These are phyloP conservation scores for Excalfactoria chinensis DNA, from an alignment of 2,113 vertebrate genomes.

Conservation along the genomic window DNA sequence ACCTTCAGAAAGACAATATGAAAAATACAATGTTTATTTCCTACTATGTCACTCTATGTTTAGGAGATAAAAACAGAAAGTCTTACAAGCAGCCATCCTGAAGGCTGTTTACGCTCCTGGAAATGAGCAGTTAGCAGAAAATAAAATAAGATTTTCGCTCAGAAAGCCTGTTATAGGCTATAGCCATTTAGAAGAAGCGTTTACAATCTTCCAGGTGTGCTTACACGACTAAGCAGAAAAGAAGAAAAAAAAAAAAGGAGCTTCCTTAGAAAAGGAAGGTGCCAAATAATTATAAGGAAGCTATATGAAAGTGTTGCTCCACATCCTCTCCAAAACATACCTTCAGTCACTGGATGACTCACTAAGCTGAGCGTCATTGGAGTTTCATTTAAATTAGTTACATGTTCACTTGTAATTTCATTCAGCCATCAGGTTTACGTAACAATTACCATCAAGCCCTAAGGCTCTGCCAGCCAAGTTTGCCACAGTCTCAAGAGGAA, in stretches of 20 bases:
- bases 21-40: neutral
- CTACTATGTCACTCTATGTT: neutral
- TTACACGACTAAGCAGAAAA: neutral
- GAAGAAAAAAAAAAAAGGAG: neutral
- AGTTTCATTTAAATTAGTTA: neutral
- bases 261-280: neutral
- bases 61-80: neutral
- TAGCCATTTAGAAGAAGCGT: neutral
- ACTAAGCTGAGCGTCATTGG: neutral
- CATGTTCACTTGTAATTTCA: neutral
- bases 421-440: neutral
- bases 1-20: neutral
- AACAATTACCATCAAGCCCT: neutral
- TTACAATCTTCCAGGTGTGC: neutral
- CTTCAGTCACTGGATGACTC: neutral
- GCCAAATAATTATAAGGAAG: neutral
- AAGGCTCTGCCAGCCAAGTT: neutral
- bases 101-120: neutral
- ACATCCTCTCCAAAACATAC: neutral
- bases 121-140: neutral
- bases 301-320: neutral
- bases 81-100: neutral
- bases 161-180: neutral
- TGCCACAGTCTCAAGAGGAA: neutral
- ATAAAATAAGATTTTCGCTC: neutral